These are phyloP conservation scores for Echinarachnius parma DNA, from an alignment of 53 echinoderm and acorn worm species.

Conservation along the genomic window DNA sequence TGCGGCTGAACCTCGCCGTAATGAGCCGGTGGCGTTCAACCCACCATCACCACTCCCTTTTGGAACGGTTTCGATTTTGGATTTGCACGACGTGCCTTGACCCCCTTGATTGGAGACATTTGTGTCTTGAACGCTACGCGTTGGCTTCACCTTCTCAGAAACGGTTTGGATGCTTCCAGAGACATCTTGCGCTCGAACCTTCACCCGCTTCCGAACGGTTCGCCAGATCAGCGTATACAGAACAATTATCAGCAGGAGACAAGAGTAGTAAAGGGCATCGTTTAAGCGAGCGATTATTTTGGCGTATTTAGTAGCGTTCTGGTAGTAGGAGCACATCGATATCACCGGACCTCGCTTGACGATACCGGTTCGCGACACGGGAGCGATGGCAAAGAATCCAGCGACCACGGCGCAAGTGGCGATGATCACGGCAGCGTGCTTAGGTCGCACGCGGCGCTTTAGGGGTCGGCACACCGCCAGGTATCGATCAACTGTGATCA, in stretches of 20 bases:
- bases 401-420: neutral
- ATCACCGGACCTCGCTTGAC: neutral
- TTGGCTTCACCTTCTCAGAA: too few relatives aligned
- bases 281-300: neutral
- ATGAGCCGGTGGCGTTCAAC: too few relatives aligned
- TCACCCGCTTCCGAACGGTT: constrained; percentile 10
- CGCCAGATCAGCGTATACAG: constrained; percentile 16
- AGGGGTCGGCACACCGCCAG: constrained; percentile 51
- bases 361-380: constrained; percentile 9
- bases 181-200: constrained; percentile 5
- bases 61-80: too few relatives aligned
- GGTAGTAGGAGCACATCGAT: constrained; percentile 1
- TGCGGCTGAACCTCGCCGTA: too few relatives aligned
- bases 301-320: neutral
- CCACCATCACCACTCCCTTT: too few relatives aligned
- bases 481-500: constrained; percentile 55
- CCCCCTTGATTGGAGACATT: too few relatives aligned
- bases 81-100: too few relatives aligned
- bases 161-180: too few relatives aligned
- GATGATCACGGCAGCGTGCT: constrained; percentile 25
- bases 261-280: constrained; percentile 5
- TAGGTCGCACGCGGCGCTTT: constrained; percentile 32
- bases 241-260: neutral
- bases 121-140: too few relatives aligned
- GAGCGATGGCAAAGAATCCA: constrained; percentile 10